Percentiles rank a stretch among this genome's conserved stretches.
These are phyloP conservation scores for Anastrepha ludens DNA, from an alignment of 1,140 invertebrate genomes.

Conservation along the genomic window DNA sequence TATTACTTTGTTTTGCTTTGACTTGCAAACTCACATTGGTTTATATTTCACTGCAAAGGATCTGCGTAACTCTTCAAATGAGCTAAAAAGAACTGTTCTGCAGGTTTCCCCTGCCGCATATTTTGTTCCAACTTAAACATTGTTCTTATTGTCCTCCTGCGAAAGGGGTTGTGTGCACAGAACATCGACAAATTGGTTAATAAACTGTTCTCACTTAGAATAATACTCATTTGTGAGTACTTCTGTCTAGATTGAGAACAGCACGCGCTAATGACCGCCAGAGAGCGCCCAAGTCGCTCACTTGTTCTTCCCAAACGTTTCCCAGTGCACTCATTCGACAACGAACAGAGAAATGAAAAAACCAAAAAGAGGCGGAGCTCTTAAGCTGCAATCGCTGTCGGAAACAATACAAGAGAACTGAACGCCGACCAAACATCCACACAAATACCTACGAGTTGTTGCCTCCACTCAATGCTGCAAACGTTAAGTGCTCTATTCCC, in stretches of 20 bases:
- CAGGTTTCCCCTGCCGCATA: not conserved
- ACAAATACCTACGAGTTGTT: not conserved
- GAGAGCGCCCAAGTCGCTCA: not conserved
- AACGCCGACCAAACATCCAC: not conserved
- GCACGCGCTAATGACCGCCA: not conserved
- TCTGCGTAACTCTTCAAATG: not conserved
- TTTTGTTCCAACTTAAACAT: not conserved
- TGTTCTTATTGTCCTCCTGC: not conserved
- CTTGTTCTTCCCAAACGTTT: not conserved
- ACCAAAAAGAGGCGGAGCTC: conserved; percentile 57
- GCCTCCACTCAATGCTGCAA: not conserved
- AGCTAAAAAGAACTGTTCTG: not conserved
- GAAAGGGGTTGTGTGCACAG: not conserved
- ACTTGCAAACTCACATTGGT: no score
- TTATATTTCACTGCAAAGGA: not conserved
- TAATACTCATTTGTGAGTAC: not conserved
- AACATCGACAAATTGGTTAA: not conserved
- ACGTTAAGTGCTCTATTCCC: not conserved
- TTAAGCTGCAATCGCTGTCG: not conserved
- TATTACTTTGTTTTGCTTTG: no score
- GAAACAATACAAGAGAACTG: not conserved
- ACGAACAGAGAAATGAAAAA: conserved; percentile 18
- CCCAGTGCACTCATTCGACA: not conserved
- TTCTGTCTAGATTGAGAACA: not conserved
- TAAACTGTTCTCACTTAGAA: conserved; percentile 15